phyloP scores from a whole-genome alignment of 2,797 vertebrate genomes.

The Fistularia commersonii region DNA sequence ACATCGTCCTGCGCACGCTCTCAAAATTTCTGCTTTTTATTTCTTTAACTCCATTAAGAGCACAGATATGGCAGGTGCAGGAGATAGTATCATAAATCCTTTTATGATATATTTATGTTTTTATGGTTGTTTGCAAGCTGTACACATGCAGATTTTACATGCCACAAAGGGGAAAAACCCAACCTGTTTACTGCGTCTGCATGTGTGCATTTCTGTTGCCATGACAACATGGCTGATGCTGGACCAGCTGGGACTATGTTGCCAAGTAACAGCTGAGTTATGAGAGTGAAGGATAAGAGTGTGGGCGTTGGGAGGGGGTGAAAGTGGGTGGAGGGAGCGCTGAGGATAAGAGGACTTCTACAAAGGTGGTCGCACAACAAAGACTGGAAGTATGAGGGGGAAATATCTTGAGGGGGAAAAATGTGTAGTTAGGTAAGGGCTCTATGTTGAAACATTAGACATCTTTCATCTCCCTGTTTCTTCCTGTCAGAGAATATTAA shows the following conservation, averaged over 20 bases:
- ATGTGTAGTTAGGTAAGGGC: constrained; percentile 37
- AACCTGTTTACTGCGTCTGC: constrained; percentile 62
- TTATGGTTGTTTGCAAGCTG: constrained; percentile 23
- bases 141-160: constrained; percentile 37
- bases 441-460: constrained; percentile 35
- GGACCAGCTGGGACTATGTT: constrained; percentile 75
- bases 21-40: neutral
- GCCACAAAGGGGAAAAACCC: too few species aligned
- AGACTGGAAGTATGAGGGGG: constrained; percentile 40
- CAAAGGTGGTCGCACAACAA: constrained; percentile 60
- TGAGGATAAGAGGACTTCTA: constrained; percentile 48
- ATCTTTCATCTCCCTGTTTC: constrained; percentile 32
- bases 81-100: neutral
- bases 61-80: constrained; percentile 29
- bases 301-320: constrained; percentile 38
- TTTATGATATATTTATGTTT: constrained; percentile 5
- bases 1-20: constrained; percentile 2
- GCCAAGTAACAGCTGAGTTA: constrained; percentile 80
- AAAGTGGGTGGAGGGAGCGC: constrained; percentile 24
- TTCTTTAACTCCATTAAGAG: too few species aligned
- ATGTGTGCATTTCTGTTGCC: constrained; percentile 60
- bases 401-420: constrained; percentile 32
- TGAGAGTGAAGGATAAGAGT: constrained; percentile 61
- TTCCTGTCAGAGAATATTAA: constrained; percentile 48
- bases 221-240: constrained; percentile 65